A percentile compares a stretch with the other conserved stretches of the same genome.
Evolutionary conservation across 2,797 vertebrate genomes (phyloP).

Genomic region (Anabas testudineus): DNA sequence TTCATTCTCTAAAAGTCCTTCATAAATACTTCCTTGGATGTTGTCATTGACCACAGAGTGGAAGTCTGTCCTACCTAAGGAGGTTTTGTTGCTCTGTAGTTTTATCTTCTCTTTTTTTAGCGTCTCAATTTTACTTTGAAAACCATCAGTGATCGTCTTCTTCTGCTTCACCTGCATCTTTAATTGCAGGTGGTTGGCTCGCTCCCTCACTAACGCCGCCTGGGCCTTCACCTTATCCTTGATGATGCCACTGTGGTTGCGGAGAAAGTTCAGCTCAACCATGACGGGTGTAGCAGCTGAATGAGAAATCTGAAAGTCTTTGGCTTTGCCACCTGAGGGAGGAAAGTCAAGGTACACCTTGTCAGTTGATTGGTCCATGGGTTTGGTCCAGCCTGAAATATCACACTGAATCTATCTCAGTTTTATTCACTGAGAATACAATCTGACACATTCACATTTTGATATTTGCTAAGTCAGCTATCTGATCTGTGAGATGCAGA

Average conservation of each 20-base stretch:
- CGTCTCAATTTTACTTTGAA: slow-evolving; percentile 46
- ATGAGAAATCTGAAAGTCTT: slow-evolving; percentile 36
- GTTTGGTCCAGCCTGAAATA: too few relatives aligned
- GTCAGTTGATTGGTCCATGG: too few relatives aligned
- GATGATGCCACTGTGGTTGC: slow-evolving; percentile 57
- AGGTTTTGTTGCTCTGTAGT: slow-evolving; percentile 36
- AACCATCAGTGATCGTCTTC: slow-evolving; percentile 18
- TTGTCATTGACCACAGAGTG: not conserved
- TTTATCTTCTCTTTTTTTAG: slow-evolving; percentile 37
- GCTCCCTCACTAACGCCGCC: slow-evolving; percentile 35
- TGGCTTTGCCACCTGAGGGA: slow-evolving; percentile 64
- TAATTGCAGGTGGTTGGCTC: not conserved
- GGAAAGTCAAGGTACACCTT: slow-evolving; percentile 2
- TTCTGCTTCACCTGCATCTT: slow-evolving; percentile 47
- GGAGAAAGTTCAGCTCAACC: slow-evolving; percentile 64
- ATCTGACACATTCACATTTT: not conserved
- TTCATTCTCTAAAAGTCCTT: not conserved
- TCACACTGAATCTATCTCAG: too few relatives aligned
- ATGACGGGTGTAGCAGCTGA: slow-evolving; percentile 34
- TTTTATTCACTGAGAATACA: not conserved
- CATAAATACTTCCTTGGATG: not conserved
- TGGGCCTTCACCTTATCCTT: slow-evolving; percentile 32
- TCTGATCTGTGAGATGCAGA: not conserved
- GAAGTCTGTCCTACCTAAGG: slow-evolving; percentile 55
- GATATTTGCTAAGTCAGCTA: not conserved